phyloP scores from a whole-genome alignment of 2,888 invertebrate genomes.

The Glyphotaelius pellucidus region DNA sequence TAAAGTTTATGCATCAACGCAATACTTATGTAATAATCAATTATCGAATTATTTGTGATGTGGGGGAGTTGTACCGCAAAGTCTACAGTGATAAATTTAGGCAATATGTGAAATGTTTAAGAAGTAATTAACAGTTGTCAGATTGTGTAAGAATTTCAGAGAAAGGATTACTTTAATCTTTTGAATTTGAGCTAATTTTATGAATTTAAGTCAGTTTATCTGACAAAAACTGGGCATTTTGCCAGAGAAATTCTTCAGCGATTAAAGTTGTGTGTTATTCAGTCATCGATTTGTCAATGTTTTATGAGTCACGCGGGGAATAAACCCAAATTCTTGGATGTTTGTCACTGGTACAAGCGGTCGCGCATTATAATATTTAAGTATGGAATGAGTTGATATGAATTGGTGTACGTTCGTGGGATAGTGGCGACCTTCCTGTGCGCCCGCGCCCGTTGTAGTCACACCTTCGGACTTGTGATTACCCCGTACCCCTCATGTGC shows the following conservation, averaged over 20 bases:
- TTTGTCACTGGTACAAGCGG: slow-evolving; percentile 26
- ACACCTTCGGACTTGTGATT: slow-evolving; percentile 48
- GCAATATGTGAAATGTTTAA: not conserved
- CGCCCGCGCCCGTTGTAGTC: slow-evolving; percentile 49
- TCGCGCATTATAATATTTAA: slow-evolving; percentile 46
- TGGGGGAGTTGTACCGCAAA: not conserved
- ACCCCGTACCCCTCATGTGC: not conserved
- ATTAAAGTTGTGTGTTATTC: slow-evolving; percentile 15
- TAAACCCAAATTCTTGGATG: slow-evolving; percentile 44
- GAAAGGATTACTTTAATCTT: not conserved
- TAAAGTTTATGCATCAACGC: no score
- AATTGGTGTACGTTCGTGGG: slow-evolving; percentile 50
- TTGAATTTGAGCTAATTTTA: not conserved
- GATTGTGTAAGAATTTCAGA: not conserved
- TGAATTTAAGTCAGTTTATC: not conserved
- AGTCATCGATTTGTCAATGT: slow-evolving; percentile 23
- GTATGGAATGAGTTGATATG: slow-evolving; percentile 33
- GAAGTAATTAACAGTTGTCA: not conserved
- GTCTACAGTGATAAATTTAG: not conserved
- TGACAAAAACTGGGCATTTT: not conserved
- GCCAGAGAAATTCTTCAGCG: not conserved
- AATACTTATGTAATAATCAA: not conserved
- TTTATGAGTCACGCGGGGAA: slow-evolving; percentile 26
- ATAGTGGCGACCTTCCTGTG: slow-evolving; percentile 57
- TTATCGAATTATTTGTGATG: not conserved